Conservation (phyloP, 2,113 vertebrate genomes). For the Opisthocomus hoazin region DNA sequence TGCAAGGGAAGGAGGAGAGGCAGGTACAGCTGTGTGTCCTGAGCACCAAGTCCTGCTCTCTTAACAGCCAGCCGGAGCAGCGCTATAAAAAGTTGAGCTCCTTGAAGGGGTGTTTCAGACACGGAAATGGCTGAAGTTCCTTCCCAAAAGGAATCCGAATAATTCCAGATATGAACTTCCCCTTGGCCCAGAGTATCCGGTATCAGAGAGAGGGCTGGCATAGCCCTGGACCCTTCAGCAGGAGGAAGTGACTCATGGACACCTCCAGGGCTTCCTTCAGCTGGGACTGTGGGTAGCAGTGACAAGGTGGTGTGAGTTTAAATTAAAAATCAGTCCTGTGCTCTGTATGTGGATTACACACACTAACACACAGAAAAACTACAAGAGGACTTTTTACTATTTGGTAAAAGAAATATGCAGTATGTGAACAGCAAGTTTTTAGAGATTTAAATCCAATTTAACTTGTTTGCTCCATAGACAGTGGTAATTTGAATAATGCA, state of each 20-base stretch:
- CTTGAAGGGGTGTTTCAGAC: background rate
- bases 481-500: background rate
- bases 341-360: background rate
- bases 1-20: too few species aligned
- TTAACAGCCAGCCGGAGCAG: background rate
- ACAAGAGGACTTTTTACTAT: rapidly evolving
- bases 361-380: too few species aligned
- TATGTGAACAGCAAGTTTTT: background rate
- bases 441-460: background rate
- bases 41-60: background rate
- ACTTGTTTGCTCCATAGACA: background rate
- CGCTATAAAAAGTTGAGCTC: background rate
- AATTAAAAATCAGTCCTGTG: background rate
- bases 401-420: background rate
- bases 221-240: background rate
- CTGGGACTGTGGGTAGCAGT: rapidly evolving
- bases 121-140: background rate
- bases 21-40: too few species aligned
- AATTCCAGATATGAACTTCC: background rate
- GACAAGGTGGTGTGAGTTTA: background rate
- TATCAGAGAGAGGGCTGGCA: background rate
- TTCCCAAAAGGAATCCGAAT: background rate
- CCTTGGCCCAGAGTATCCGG: rapidly evolving
- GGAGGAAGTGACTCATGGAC: background rate
- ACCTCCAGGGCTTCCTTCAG: background rate